Evolutionary conservation across 2,113 vertebrate species (phyloP).

Genomic region (Carollia perspicillata): DNA sequence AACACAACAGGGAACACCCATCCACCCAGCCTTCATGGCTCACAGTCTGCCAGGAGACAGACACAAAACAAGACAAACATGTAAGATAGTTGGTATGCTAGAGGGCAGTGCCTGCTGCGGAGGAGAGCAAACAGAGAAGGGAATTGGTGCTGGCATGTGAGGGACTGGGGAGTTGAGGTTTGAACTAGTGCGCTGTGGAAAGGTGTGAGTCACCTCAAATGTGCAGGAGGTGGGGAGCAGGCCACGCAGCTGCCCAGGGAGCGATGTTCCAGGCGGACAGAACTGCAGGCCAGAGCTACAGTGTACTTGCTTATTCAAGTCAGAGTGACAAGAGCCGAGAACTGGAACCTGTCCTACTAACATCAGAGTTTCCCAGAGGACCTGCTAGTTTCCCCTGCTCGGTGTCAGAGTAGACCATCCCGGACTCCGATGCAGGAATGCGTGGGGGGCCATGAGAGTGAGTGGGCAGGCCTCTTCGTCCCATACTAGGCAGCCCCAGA

Average conservation of each 20-base stretch:
- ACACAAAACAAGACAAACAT: not conserved
- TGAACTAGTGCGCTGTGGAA: not conserved
- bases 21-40: too few species aligned
- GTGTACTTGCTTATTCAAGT: not conserved
- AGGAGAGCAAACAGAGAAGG: not conserved
- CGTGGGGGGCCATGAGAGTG: not conserved
- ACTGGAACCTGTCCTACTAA: not conserved
- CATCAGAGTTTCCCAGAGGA: not conserved
- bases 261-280: not conserved
- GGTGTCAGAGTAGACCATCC: not conserved
- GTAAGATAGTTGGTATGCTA: not conserved
- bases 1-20: not conserved
- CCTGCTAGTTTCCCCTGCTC: not conserved
- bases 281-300: not conserved
- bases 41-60: not conserved
- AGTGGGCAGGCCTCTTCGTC: not conserved
- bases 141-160: not conserved
- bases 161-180: not conserved
- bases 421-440: not conserved
- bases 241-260: not conserved
- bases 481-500: too few species aligned
- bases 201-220: not conserved
- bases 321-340: not conserved
- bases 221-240: fast-evolving
- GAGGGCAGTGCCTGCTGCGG: not conserved